These are phyloP conservation scores for Euphonia xanthogaster DNA, from an alignment of 2,797 vertebrate genomes.

Conservation along the genomic window DNA sequence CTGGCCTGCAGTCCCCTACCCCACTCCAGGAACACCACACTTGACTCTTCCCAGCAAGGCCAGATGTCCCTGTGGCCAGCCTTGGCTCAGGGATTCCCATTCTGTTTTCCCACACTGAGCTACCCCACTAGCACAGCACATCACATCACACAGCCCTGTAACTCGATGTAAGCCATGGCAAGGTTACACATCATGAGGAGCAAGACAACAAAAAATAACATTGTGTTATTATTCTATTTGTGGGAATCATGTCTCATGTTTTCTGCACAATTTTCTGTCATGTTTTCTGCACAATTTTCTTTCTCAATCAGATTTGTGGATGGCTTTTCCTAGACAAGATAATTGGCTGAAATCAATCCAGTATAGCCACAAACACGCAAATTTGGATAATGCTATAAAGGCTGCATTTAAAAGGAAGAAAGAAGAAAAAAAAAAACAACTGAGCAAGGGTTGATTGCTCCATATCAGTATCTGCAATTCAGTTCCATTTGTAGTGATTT, in stretches of 20 bases:
- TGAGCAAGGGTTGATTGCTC: constrained; percentile 43
- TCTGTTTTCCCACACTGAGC: not conserved
- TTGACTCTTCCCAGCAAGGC: no score
- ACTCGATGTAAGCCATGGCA: not conserved
- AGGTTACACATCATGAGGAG: not conserved
- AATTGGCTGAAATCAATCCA: not conserved
- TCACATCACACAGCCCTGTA: rapidly evolving
- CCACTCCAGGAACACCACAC: rapidly evolving
- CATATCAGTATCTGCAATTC: constrained; percentile 7
- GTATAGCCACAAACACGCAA: not conserved
- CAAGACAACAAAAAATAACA: not conserved
- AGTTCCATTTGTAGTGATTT: constrained; percentile 27
- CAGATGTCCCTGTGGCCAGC: not conserved
- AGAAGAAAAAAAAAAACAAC: not conserved
- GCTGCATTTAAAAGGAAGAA: not conserved
- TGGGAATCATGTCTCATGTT: not conserved
- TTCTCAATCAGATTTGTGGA: not conserved
- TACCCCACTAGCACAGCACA: rapidly evolving
- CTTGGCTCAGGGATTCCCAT: not conserved
- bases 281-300: not conserved
- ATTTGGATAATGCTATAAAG: constrained; percentile 4
- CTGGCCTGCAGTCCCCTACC: not conserved
- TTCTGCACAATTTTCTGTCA: not conserved
- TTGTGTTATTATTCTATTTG: not conserved
- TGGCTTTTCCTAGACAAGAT: not conserved